These are phyloP conservation scores for Trichonephila inaurata DNA, from an alignment of 1,140 invertebrate genomes.

Conservation along the genomic window DNA sequence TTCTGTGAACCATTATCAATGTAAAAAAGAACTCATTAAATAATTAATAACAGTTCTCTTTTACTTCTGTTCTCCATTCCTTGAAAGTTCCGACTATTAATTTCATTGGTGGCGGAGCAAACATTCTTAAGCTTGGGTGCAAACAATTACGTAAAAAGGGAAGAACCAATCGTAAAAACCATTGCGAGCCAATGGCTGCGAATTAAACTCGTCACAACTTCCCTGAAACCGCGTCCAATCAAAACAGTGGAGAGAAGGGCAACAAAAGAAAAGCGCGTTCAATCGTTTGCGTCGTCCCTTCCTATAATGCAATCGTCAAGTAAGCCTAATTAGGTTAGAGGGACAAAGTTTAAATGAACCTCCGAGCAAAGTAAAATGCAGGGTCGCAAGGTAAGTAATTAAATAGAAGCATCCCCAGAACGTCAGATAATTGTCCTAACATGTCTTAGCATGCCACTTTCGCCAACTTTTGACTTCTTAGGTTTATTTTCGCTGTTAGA, in stretches of 20 bases:
- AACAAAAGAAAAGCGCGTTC: constrained; percentile 60
- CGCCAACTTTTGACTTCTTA: constrained; percentile 74
- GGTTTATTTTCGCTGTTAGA: constrained; percentile 73
- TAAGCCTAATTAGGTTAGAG: constrained; percentile 72
- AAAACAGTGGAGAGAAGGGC: constrained; percentile 47
- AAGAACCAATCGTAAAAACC: constrained; percentile 30
- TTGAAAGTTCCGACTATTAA: background rate
- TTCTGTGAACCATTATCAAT: background rate
- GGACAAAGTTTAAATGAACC: constrained; percentile 74
- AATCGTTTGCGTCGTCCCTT: constrained; percentile 47
- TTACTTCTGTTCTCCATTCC: no score
- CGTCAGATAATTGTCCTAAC: constrained; percentile 70
- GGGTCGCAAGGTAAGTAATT: constrained; percentile 64
- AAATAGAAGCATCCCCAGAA: constrained; percentile 54
- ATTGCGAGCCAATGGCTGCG: constrained; percentile 17
- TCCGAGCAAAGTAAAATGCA: constrained; percentile 56
- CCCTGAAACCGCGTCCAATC: constrained; percentile 39
- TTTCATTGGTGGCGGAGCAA: background rate
- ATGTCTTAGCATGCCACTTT: constrained; percentile 69
- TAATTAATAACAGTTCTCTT: no score
- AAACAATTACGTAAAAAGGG: constrained; percentile 22
- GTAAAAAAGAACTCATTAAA: no score
- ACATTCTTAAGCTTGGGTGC: background rate
- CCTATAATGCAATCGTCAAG: constrained; percentile 56
- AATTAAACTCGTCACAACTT: constrained; percentile 31